Conservation (phyloP, 2,888 invertebrate genomes). For the Eumacrocentrus americanus region DNA sequence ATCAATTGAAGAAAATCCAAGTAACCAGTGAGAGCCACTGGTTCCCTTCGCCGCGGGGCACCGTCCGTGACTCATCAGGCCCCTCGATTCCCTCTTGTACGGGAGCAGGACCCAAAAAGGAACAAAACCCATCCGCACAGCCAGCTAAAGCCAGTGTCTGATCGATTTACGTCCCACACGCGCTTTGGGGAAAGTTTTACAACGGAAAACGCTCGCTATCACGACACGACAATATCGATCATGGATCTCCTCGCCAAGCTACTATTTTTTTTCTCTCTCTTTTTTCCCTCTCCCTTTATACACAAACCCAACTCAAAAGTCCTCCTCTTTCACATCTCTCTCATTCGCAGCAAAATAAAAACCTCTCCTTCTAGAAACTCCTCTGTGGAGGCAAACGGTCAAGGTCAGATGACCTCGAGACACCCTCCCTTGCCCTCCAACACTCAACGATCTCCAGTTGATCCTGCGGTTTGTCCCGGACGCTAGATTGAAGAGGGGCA, state of each 20-base stretch:
- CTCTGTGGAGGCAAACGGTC: constrained; percentile 28
- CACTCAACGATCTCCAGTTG: background rate
- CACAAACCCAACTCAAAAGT: background rate
- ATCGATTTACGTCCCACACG: constrained; percentile 59
- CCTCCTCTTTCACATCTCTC: no score
- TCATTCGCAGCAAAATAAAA: background rate
- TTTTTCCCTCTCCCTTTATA: background rate
- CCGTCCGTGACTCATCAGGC: constrained; percentile 61
- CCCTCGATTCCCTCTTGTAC: constrained; percentile 59
- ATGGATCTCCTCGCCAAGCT: constrained; percentile 31
- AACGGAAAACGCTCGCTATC: constrained; percentile 47
- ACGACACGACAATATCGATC: constrained; percentile 37
- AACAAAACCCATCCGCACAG: constrained; percentile 37
- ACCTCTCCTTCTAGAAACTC: background rate
- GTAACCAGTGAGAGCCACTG: constrained; percentile 52
- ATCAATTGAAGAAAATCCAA: background rate
- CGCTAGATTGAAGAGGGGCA: no score
- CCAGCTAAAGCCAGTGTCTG: constrained; percentile 52
- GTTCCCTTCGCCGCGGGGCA: constrained; percentile 56
- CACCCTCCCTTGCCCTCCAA: background rate
- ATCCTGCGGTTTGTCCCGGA: background rate
- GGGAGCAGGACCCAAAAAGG: constrained; percentile 55
- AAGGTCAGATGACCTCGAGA: constrained; percentile 36
- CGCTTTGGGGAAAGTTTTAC: constrained; percentile 55
- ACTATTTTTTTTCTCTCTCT: constrained; percentile 24